Conservation (phyloP, 2,888 invertebrate species). For the Nephrotoma flavescens region DNA sequence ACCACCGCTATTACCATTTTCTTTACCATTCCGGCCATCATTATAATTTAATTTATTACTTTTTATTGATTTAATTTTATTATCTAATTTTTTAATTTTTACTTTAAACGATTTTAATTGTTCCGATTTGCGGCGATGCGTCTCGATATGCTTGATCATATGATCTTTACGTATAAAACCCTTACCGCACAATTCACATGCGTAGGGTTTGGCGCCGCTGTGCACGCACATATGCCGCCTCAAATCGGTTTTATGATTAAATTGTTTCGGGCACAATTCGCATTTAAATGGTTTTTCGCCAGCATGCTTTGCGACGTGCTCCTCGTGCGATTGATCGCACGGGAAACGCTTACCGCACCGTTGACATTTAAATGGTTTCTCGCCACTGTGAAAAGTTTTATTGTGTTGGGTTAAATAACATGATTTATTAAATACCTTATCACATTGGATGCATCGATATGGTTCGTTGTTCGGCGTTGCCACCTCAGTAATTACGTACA, state of each 20-base stretch:
- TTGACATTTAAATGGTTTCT: conserved; percentile 71
- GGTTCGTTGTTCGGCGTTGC: conserved; percentile 15
- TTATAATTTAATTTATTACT: neutral
- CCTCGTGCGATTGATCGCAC: conserved; percentile 50
- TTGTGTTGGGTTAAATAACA: conserved; percentile 85
- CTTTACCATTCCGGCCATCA: neutral
- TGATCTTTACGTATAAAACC: conserved; percentile 85
- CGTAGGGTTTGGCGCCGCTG: conserved; percentile 71
- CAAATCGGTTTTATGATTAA: conserved; percentile 82
- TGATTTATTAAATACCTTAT: conserved; percentile 69
- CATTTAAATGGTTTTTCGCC: conserved; percentile 80
- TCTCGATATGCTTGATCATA: conserved; percentile 75
- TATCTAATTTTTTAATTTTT: neutral
- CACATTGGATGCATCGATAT: conserved; percentile 66
- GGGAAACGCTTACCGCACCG: conserved; percentile 76
- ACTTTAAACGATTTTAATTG: neutral
- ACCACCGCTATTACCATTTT: neutral
- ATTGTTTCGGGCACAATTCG: conserved; percentile 69
- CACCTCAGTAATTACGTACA: conserved; percentile 24
- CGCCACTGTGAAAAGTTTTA: conserved; percentile 76
- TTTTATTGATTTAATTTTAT: conserved; percentile 28
- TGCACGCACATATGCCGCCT: conserved; percentile 76
- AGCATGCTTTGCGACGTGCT: conserved; percentile 62
- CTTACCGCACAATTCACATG: conserved; percentile 68
- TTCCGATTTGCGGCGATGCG: conserved; percentile 42